phyloP scores from a whole-genome alignment of 1,140 invertebrate genomes.

The Apocrypta bakeri region DNA sequence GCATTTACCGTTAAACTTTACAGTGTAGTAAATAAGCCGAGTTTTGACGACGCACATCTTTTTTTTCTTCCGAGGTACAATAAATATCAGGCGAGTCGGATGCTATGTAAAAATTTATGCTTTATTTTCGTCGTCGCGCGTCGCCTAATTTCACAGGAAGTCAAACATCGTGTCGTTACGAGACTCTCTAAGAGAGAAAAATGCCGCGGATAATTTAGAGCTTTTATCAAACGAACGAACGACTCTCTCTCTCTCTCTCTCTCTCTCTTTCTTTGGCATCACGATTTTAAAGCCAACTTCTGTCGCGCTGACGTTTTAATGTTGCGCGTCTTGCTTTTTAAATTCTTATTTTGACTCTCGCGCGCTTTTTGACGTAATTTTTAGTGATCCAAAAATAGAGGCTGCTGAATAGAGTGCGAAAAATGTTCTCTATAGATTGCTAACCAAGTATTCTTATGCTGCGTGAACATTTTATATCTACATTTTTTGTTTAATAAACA shows the following conservation, averaged over 20 bases:
- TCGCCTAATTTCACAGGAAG: conserved; percentile 36
- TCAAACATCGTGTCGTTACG: conserved; percentile 36
- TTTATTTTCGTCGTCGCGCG: conserved; percentile 18
- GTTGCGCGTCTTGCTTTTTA: conserved; percentile 37
- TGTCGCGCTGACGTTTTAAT: conserved; percentile 59
- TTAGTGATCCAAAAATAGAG: conserved; percentile 22
- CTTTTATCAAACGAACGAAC: conserved; percentile 5
- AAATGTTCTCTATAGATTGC: not conserved
- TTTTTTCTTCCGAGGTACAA: conserved; percentile 2
- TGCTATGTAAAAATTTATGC: conserved; percentile 21
- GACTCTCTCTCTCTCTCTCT: no score
- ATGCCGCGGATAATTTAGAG: conserved; percentile 32
- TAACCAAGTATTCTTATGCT: no score
- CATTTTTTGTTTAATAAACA: no score
- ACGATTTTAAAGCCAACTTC: conserved; percentile 57
- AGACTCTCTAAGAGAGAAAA: not conserved
- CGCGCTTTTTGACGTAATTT: conserved; percentile 14
- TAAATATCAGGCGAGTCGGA: conserved; percentile 29
- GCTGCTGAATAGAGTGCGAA: not conserved
- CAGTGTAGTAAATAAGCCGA: conserved; percentile 21
- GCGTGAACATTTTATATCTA: no score
- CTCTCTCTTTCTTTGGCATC: conserved; percentile 15
- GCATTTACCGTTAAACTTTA: conserved; percentile 32
- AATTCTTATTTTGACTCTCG: conserved; percentile 37
- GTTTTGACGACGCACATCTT: conserved; percentile 11